Conservation (phyloP, 2,113 vertebrate species). For the Gymnobelideus leadbeateri region DNA sequence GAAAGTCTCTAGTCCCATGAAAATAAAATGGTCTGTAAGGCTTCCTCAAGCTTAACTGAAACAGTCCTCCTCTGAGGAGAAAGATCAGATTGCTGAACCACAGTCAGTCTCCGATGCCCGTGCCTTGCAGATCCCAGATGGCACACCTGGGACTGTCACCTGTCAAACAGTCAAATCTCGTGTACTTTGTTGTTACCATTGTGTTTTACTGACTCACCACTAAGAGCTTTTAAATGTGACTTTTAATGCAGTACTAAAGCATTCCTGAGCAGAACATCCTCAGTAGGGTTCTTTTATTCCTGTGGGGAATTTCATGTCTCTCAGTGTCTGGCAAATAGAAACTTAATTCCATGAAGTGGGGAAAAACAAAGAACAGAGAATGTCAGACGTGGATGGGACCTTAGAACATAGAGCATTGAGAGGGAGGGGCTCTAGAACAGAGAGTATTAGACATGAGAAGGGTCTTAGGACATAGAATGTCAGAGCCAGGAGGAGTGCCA, state of each 20-base stretch:
- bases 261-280: slow-evolving; percentile 83
- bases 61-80: slow-evolving; percentile 93
- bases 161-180: slow-evolving; percentile 65
- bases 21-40: slow-evolving; percentile 94
- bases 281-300: slow-evolving; percentile 67
- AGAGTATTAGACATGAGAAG: neutral
- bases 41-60: slow-evolving; percentile 90
- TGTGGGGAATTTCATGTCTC: slow-evolving; percentile 74
- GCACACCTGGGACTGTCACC: slow-evolving; percentile 86
- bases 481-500: neutral
- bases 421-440: neutral
- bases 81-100: slow-evolving; percentile 89
- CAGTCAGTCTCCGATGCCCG: slow-evolving; percentile 85
- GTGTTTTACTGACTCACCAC: slow-evolving; percentile 75
- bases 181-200: slow-evolving; percentile 60
- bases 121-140: slow-evolving; percentile 86
- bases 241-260: slow-evolving; percentile 84
- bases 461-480: neutral
- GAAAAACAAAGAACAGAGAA: neutral
- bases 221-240: slow-evolving; percentile 81
- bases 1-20: slow-evolving; percentile 95
- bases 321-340: slow-evolving; percentile 82
- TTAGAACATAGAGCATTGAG: neutral
- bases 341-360: slow-evolving; percentile 54
- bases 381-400: neutral